Evolutionary conservation across 1,140 invertebrate genomes (phyloP).

Genomic region (Drosophila busckii): DNA sequence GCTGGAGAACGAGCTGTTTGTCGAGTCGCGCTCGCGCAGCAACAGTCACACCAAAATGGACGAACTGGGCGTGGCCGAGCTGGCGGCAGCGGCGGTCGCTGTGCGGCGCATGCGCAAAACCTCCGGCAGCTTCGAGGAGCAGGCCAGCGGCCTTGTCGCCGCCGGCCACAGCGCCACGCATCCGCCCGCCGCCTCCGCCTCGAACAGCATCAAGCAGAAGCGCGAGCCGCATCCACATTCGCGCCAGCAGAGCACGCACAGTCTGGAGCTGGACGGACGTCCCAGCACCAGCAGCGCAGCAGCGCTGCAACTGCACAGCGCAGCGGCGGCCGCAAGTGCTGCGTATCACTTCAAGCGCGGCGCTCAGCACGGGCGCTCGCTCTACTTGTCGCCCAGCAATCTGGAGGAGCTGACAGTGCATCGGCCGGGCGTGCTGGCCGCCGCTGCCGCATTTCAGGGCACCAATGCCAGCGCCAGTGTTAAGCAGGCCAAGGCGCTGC

Average conservation of each 20-base stretch:
- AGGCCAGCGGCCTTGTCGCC: slow-evolving; percentile 25
- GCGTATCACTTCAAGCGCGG: slow-evolving; percentile 76
- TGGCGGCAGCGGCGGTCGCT: slow-evolving; percentile 52
- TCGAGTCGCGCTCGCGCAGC: slow-evolving; percentile 73
- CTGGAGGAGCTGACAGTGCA: slow-evolving; percentile 71
- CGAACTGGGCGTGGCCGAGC: slow-evolving; percentile 62
- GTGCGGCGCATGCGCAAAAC: slow-evolving; percentile 62
- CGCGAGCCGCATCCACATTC: slow-evolving; percentile 58
- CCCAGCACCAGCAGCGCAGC: slow-evolving; percentile 60
- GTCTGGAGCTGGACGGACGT: slow-evolving; percentile 67
- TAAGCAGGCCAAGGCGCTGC: slow-evolving; percentile 75
- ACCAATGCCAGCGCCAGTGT: slow-evolving; percentile 74
- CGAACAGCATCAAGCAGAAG: slow-evolving; percentile 70
- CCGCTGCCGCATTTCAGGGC: slow-evolving; percentile 68
- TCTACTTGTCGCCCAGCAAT: slow-evolving; percentile 74
- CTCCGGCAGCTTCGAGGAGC: slow-evolving; percentile 70
- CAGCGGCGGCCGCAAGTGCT: slow-evolving; percentile 66
- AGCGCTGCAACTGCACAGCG: slow-evolving; percentile 61
- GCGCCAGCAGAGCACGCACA: slow-evolving; percentile 74
- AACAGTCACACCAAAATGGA: slow-evolving; percentile 78
- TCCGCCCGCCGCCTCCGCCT: slow-evolving; percentile 52
- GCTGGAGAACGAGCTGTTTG: slow-evolving; percentile 72
- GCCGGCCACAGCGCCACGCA: slow-evolving; percentile 61
- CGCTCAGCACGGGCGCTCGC: slow-evolving; percentile 64
- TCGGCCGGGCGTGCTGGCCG: slow-evolving; percentile 60